These are phyloP conservation scores for Sminthurinus signatus DNA, from an alignment of 1,140 invertebrate species.

Conservation along the genomic window DNA sequence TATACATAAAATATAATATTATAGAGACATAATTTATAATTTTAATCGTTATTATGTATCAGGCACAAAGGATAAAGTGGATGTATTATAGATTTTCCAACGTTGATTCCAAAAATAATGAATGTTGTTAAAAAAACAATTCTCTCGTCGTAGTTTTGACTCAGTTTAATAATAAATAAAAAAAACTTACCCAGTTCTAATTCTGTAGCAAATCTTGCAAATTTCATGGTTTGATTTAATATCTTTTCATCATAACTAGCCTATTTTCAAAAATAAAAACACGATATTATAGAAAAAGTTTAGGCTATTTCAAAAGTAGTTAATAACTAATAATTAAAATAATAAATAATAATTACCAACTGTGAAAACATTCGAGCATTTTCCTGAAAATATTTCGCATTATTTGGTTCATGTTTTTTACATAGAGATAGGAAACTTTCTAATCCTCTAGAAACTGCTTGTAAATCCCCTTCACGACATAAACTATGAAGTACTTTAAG, in stretches of 20 bases:
- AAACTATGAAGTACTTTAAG: constrained; percentile 63
- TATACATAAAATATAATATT: no score
- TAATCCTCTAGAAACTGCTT: constrained; percentile 59
- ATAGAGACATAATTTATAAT: no score
- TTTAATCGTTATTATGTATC: no score
- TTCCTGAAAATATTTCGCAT: constrained; percentile 61
- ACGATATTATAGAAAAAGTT: no score
- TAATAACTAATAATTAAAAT: no score
- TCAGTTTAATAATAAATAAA: no score
- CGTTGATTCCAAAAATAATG: no score
- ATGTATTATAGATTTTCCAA: no score
- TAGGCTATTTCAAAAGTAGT: constrained; percentile 4
- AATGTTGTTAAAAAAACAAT: no score
- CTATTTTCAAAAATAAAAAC: constrained; percentile 46
- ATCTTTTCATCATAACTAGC: constrained; percentile 65
- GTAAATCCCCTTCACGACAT: constrained; percentile 69
- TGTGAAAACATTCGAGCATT: constrained; percentile 68
- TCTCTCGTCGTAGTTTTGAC: no score
- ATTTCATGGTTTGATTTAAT: constrained; percentile 62
- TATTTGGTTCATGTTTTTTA: constrained; percentile 67
- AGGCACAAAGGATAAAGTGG: no score
- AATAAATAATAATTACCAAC: constrained; percentile 51
- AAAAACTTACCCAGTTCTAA: no score
- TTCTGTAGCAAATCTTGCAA: constrained; percentile 67
- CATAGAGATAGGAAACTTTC: constrained; percentile 60